Evolutionary conservation across 2,113 vertebrate species (phyloP), one percentile per base, ranked within the genome.

Genomic region (Centrocercus urophasianus): DNA sequence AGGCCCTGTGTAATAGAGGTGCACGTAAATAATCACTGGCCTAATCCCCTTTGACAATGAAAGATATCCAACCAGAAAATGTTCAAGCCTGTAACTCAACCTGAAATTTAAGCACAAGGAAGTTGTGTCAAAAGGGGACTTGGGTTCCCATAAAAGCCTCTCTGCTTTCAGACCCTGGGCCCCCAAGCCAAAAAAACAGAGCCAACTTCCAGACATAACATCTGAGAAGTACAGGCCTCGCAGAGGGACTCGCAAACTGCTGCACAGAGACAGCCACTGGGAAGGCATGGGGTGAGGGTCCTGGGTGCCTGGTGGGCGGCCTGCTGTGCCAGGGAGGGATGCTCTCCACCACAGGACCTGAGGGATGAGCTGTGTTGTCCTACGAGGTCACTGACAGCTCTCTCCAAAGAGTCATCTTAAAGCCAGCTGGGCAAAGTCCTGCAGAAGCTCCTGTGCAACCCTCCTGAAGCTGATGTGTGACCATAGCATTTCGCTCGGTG

Each of bases 1-100:
- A 93, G 96, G 83, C 81, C 45, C 80, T 4, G 71, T 93, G 87
- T 96, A 95, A 69, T 57, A 93, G 96, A 96, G 94, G 93, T 96
- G 95, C 90, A 80, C 81, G 93, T 93, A 96, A 96, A 95, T 96
- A 97, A 96, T 97, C 94, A 74, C 96, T 69, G 77, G 59, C 83
- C 91, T 97, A 96, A 97, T 96, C 93, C 96, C 84, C 91, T 95
- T 76, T 97, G 97, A 96, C 96, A 97, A 63, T 67, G 93, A 96
- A 93, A 93, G 90, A 97, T 95, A 79, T 47, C 73, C 88, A 78
- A 93, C 27, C 91, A 85, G 76, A 95, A 93, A 79, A 70, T 7
- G 69, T 34, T 88, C 48, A 22, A 24, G 81, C 65, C 91, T 90
- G 86, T 76, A 95, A 95, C 93, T 89, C 88, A 96, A 94, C 91